These are phyloP conservation scores for Cephonodes hylas DNA, from an alignment of 2,888 invertebrate species.

Conservation along the genomic window DNA sequence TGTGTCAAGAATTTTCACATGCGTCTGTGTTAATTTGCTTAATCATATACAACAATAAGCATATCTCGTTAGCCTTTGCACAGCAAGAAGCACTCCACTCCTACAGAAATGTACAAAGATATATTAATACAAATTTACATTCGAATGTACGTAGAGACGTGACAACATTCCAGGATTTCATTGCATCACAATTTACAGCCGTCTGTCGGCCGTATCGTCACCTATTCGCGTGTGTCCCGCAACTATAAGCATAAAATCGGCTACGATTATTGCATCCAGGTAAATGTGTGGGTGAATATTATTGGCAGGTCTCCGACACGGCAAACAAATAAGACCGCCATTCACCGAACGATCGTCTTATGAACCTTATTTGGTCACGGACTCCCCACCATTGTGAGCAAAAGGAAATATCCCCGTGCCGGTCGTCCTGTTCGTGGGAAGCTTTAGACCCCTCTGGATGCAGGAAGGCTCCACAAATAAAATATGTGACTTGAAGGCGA, in stretches of 20 bases:
- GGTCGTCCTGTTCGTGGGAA: conserved; percentile 55
- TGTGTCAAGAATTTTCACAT: background rate
- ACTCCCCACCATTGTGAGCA: conserved; percentile 20
- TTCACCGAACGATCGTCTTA: conserved; percentile 46
- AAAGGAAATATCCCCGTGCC: conserved; percentile 34
- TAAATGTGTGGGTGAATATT: conserved; percentile 75
- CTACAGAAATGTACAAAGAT: conserved; percentile 24
- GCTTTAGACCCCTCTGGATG: conserved; percentile 73
- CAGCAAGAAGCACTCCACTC: background rate
- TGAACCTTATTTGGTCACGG: conserved; percentile 28
- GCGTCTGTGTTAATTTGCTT: background rate
- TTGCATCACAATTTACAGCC: conserved; percentile 54
- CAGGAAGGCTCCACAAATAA: conserved; percentile 80
- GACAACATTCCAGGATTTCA: conserved; percentile 49
- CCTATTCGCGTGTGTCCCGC: conserved; percentile 44
- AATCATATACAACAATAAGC: background rate
- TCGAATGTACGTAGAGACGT: conserved; percentile 41
- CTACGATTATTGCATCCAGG: conserved; percentile 62
- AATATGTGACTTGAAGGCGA: conserved; percentile 80
- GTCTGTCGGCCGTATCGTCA: conserved; percentile 43
- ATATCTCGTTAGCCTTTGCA: background rate
- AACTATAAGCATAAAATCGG: conserved; percentile 66
- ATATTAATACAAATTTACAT: conserved; percentile 29
- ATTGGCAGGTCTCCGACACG: conserved; percentile 70
- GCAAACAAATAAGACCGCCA: conserved; percentile 54